Base-by-base conservation (phyloP, 2,888 invertebrate genomes). In the Spatulosminthurus flaviceps region DNA sequence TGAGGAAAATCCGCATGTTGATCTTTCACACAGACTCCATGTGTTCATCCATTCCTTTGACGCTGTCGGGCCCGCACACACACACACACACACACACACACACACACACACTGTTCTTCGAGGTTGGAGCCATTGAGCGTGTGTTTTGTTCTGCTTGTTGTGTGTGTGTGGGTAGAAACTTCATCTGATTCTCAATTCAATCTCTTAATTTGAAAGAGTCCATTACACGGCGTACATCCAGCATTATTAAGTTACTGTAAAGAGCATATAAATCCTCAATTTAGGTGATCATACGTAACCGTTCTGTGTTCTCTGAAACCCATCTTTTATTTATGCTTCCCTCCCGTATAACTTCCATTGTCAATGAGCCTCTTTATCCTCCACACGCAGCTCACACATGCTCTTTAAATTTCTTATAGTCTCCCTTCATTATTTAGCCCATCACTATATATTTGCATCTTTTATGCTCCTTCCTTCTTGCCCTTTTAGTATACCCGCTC, bases 171-270 rank as follows among this genome's bases (percentile, higher is more conserved):
- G 64, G 22, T 64, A 64, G 26, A 26, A 64, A 64, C 64, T 64
- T 64, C 64, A 64, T 64, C 24, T 64, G 64, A 64, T 24, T 51
- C 51, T 51, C 5, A 51, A 51, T n/a, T 64, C 64, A 64, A 64
- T 64, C 64, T 64, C 64, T 64, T 64, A 64, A 64, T 64, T 64
- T 64, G 64, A 22, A 5, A 64, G 64, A 64, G 64, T 64, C 24
- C 22, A 64, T 64, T 64, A 64, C 64, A 24, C 5, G 5, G 51
- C 16, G n/a, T 51, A 51, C 51, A 51, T 51, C 5, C n/a, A 51
- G n/a, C 19, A n/a, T 51, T 51, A 51, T 51, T 51, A n/a, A 51
- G 51, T 51, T 51, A 51, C 51, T 51, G 51, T 51, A 51, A 51
- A 51, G 51, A 51, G 51, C 9, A 51, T 51, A 51, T 51, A 51